Base-by-base conservation (phyloP, 1,140 invertebrate genomes). In the Pseudachorutes palmiensis region DNA sequence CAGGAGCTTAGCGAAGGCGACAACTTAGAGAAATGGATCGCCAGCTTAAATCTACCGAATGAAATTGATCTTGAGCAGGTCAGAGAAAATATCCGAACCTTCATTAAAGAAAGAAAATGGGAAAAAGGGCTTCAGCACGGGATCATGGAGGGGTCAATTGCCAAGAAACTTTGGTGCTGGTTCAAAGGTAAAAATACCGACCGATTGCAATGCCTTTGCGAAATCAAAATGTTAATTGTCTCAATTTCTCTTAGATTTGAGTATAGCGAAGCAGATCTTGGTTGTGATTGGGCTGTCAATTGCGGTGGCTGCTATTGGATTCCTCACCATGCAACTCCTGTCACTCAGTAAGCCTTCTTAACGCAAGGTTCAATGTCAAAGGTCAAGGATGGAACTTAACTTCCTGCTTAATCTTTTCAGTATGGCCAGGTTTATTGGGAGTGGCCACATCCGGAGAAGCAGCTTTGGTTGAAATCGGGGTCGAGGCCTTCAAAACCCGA, bases 101-200 rank as follows among this genome's bases (percentile, higher is more conserved):
- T 62, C 26, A 2, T 62, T 12, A 36, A 45, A 41, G 22, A 45
- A 5, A 62, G 41, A 41, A n/a, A 12, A 9, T 62, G 31, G 61
- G 61, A 45, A 26, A 62, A 62, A 9, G 31, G 58, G 58, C 30
- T 14, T 30, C 2, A 5, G 24, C 12, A 29, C 14, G 14, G 30
- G 29, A 30, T 60, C 26, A 30, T 60, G 30, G 58, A 60, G 24
- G 58, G 58, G 26, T 29, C 24, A 22, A 12, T 62, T 41, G 3
- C 36, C 19, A 62, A 33, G 31, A 33, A 26, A 62, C 29, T 62
- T 19, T 41, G 36, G 36, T 19, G 9, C 22, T 33, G 30, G 30
- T 62, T 41, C 26, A 62, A 62, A 45, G 61, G 36, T 62, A 62
- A 62, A 32, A n/a, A n/a, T n/a, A n/a, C n/a, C n/a, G n/a, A n/a